phyloP scores from a whole-genome alignment of 2,797 vertebrate species.

The Pseudochirops cupreus region DNA sequence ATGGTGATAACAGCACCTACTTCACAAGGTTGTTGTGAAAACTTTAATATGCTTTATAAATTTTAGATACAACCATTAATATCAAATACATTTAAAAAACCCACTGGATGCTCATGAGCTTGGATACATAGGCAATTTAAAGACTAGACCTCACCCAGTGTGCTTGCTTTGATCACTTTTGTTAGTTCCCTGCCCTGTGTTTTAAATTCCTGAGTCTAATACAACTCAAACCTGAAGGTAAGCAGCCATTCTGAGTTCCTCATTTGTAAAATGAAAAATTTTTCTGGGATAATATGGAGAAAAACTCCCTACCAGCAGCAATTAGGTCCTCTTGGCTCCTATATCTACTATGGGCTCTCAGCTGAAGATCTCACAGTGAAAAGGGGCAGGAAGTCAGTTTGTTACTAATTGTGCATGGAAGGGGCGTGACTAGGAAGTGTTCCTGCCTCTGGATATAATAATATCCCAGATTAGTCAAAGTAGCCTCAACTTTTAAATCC shows the following conservation, averaged over 20 bases:
- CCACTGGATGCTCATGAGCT: background rate
- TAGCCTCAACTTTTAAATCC: background rate
- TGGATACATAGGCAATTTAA: background rate
- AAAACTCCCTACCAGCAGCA: background rate
- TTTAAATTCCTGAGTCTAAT: background rate
- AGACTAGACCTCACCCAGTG: background rate
- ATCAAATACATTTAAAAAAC: background rate
- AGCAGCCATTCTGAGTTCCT: background rate
- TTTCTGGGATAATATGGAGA: background rate
- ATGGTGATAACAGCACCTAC: background rate
- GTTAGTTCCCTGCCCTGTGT: background rate
- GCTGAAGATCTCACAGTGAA: background rate
- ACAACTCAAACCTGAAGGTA: background rate
- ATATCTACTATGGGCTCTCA: background rate
- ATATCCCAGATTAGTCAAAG: background rate
- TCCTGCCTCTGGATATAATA: background rate
- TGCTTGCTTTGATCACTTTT: background rate
- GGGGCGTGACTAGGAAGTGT: conserved; percentile 54
- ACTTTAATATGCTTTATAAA: background rate
- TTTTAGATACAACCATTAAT: background rate
- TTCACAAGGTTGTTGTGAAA: background rate
- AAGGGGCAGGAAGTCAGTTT: conserved; percentile 50
- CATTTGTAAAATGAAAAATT: conserved; percentile 37
- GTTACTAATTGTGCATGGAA: conserved; percentile 74
- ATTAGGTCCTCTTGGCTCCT: background rate